Conservation (phyloP, 2,888 invertebrate species). For the Agrilus cyanescens region DNA sequence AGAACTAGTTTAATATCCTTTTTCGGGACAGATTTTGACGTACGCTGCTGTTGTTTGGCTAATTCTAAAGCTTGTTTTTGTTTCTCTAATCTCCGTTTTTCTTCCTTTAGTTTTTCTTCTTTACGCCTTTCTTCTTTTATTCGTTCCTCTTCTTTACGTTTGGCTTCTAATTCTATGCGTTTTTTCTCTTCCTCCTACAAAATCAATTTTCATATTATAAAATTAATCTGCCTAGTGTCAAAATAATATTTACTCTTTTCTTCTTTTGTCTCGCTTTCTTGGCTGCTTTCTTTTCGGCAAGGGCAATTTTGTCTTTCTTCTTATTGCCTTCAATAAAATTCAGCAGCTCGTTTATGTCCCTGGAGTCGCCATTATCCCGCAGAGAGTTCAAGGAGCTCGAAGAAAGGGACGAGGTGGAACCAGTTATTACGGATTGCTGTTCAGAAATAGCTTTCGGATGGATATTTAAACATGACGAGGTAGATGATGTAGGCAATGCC, state of each 20-base stretch:
- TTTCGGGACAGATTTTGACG: conserved; percentile 5
- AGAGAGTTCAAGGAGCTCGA: conserved; percentile 11
- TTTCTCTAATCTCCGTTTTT: conserved; percentile 15
- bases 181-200: conserved; percentile 27
- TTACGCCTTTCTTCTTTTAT: conserved; percentile 24
- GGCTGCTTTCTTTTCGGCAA: conserved; percentile 57
- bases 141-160: conserved; percentile 31
- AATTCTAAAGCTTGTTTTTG: conserved; percentile 14
- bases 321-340: conserved; percentile 34
- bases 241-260: conserved; percentile 47
- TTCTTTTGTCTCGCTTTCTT: conserved; percentile 72
- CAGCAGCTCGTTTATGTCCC: conserved; percentile 30
- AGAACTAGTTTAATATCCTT: conserved; percentile 28
- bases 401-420: conserved; percentile 9
- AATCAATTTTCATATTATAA: conserved; percentile 9
- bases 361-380: conserved; percentile 10
- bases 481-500: too few relatives aligned
- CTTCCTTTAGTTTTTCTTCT: conserved; percentile 23
- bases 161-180: conserved; percentile 18
- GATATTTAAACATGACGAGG: too few relatives aligned
- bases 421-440: not conserved
- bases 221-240: not conserved
- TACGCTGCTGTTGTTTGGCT: conserved; percentile 13
- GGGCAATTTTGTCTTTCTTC: conserved; percentile 25
- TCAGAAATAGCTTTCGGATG: too few relatives aligned